Percentiles rank a stretch among this genome's conserved stretches.
phyloP scores from a whole-genome alignment of 2,797 vertebrate species.

The Tinamus major region DNA sequence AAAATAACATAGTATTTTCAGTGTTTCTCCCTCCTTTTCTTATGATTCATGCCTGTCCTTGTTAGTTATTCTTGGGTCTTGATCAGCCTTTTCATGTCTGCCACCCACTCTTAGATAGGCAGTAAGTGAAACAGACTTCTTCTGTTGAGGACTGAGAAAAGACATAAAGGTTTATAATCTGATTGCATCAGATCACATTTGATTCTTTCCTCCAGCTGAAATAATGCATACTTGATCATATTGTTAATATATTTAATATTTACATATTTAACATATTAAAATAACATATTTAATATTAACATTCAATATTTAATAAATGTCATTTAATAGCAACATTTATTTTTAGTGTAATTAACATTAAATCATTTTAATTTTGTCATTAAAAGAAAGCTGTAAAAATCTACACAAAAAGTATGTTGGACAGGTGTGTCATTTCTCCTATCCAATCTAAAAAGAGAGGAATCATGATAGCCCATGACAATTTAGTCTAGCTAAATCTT shows the following conservation, averaged over 20 bases:
- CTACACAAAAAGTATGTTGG: neutral
- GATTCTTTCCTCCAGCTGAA: neutral
- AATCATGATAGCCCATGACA: neutral
- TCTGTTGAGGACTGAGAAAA: neutral
- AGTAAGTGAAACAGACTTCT: neutral
- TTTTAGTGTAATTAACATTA: neutral
- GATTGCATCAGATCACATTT: neutral
- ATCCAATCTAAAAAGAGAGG: neutral
- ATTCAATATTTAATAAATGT: too few relatives aligned
- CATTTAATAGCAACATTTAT: too few relatives aligned
- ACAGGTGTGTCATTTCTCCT: neutral
- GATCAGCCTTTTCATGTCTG: neutral
- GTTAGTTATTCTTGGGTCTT: neutral
- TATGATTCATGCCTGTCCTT: neutral
- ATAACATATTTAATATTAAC: neutral
- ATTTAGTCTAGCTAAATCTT: neutral
- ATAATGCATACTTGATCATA: neutral
- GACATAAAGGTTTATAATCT: fast-evolving
- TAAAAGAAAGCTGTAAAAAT: neutral
- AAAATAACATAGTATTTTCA: neutral
- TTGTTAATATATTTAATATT: neutral
- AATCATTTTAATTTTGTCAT: neutral
- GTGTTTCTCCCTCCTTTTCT: neutral
- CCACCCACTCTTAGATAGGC: neutral
- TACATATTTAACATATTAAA: too few relatives aligned